Evolutionary conservation across 2,888 invertebrate species (phyloP).

Genomic region (Cetonia aurata): DNA sequence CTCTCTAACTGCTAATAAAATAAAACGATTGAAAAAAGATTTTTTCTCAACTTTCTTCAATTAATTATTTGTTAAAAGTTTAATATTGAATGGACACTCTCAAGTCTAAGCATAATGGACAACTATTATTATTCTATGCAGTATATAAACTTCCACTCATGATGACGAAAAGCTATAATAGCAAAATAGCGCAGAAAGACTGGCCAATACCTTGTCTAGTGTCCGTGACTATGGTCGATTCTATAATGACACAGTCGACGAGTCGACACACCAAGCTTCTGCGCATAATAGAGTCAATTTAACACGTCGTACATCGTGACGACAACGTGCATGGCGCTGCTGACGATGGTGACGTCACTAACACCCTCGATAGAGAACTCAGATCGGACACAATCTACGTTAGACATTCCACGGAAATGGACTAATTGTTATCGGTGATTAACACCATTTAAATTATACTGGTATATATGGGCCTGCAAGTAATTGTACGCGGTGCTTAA

Average conservation of each 20-base stretch:
- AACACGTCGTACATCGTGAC: slow-evolving; percentile 35
- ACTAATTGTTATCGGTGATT: slow-evolving; percentile 53
- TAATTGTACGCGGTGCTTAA: background rate
- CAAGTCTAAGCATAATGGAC: too few relatives aligned
- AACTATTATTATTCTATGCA: too few relatives aligned
- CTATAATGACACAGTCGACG: background rate
- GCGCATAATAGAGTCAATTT: slow-evolving; percentile 43
- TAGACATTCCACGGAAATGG: slow-evolving; percentile 42
- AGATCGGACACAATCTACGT: slow-evolving; percentile 46
- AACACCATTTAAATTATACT: slow-evolving; percentile 52
- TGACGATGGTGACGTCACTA: slow-evolving; percentile 40
- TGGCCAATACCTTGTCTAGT: background rate
- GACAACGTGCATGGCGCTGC: slow-evolving; percentile 32
- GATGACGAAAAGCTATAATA: background rate
- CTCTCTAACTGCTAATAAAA: too few relatives aligned
- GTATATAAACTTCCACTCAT: background rate
- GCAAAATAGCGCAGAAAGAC: background rate
- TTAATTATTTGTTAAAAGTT: too few relatives aligned
- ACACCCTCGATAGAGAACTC: slow-evolving; percentile 38
- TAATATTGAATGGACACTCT: too few relatives aligned
- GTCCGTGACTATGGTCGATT: slow-evolving; percentile 1
- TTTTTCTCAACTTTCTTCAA: too few relatives aligned
- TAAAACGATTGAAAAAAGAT: too few relatives aligned
- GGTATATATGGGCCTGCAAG: slow-evolving; percentile 27
- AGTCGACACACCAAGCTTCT: background rate